Base-by-base conservation (phyloP, 2,888 invertebrate species). In the Allacma fusca region DNA sequence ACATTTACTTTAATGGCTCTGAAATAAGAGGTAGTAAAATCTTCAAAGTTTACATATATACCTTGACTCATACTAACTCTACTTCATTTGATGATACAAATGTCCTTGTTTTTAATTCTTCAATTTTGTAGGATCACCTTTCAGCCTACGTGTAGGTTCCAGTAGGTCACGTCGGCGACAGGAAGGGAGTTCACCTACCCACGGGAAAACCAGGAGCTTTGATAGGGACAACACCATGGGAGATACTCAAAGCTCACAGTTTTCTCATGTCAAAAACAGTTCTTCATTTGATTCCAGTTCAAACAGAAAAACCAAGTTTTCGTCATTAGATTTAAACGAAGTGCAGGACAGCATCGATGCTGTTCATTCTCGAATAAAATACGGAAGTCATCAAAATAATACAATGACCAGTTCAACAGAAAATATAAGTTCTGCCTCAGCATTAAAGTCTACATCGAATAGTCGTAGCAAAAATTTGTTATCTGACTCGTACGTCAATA, bases 1-100 rank as follows among this genome's bases (percentile, higher is more conserved):
- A 97, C 86, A 92, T 97, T 40, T 96, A 95, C 86, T 98, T 97
- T 88, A 97, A 97, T 86, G 97, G 96, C 13, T 92, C 93, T 86
- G 94, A 94, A 85, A 91, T 93, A n/a, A 90, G 90, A 86, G 97
- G 90, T 89, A 81, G 7, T 9, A n/a, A n/a, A n/a, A n/a, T n/a
- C n/a, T 81, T 78, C 67, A 24, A 62, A n/a, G n/a, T n/a, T n/a
- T n/a, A n/a, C n/a, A n/a, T n/a, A n/a, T n/a, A n/a, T n/a, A n/a
- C n/a, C n/a, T n/a, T n/a, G n/a, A n/a, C n/a, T n/a, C n/a, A n/a
- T n/a, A n/a, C n/a, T n/a, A n/a, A n/a, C n/a, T n/a, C n/a, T n/a
- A n/a, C n/a, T n/a, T n/a, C n/a, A n/a, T n/a, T n/a, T n/a, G n/a
- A n/a, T n/a, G n/a, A n/a, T n/a, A n/a, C n/a, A n/a, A n/a, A n/a